Evolutionary conservation across 2,888 invertebrate genomes (phyloP).

Genomic region (Diaperis boleti): DNA sequence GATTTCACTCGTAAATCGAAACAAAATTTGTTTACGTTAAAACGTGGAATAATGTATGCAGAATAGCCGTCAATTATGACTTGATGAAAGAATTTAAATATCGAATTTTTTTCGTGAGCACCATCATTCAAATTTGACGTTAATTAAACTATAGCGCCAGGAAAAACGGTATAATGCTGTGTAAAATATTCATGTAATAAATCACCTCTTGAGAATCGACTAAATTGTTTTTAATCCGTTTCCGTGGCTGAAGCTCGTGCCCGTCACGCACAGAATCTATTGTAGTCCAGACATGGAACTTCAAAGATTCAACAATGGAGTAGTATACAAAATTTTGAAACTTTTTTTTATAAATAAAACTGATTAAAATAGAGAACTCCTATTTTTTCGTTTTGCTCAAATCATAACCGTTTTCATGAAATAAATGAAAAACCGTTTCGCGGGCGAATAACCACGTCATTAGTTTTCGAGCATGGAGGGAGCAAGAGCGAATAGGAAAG

Average conservation of each 20-base stretch:
- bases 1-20: conserved; percentile 11
- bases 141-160: conserved; percentile 1
- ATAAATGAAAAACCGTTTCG: no score
- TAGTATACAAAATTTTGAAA: no score
- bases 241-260: conserved; percentile 16
- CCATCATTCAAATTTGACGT: background rate
- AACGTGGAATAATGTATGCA: background rate
- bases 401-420: no score
- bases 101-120: background rate
- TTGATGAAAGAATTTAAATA: conserved; percentile 8
- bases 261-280: conserved; percentile 42
- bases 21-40: conserved; percentile 12
- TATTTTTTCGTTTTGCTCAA: no score
- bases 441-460: no score
- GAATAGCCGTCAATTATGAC: background rate
- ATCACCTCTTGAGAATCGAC: conserved; percentile 13
- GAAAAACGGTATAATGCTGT: background rate
- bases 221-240: conserved; percentile 38
- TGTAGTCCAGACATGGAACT: conserved; percentile 36
- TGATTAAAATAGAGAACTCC: no score
- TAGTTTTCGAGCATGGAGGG: no score
- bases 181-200: conserved; percentile 23
- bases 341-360: no score
- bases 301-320: no score
- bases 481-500: no score